Evolutionary conservation across 2,113 vertebrate genomes (phyloP).

Genomic region (Neodontobutis hainanensis): DNA sequence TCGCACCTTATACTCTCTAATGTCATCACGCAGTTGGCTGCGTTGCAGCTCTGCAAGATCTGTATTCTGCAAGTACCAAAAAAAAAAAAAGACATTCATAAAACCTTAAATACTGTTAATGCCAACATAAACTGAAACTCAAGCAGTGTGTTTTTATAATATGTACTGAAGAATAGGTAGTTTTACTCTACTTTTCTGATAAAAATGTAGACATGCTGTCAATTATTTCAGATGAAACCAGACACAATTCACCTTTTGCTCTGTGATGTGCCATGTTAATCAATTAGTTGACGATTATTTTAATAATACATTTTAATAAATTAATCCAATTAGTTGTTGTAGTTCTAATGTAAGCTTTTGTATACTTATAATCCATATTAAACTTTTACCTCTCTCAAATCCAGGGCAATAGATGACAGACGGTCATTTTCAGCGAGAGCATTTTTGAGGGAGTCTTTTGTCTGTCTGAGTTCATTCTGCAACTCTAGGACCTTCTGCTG

Average conservation of each 20-base stretch:
- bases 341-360: neutral
- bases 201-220: too few relatives aligned
- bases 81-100: neutral
- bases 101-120: neutral
- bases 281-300: too few relatives aligned
- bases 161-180: too few relatives aligned
- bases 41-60: constrained; percentile 91
- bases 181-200: too few relatives aligned
- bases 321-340: too few relatives aligned
- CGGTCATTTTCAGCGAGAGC: constrained; percentile 91
- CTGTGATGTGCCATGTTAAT: too few relatives aligned
- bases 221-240: too few relatives aligned
- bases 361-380: neutral
- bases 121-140: too few relatives aligned
- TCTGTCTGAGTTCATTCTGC: constrained; percentile 91
- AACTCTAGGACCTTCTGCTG: constrained; percentile 93
- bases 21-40: constrained; percentile 90
- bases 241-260: too few relatives aligned
- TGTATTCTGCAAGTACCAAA: constrained; percentile 78
- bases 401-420: constrained; percentile 85
- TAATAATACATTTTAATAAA: too few relatives aligned
- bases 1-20: constrained; percentile 95
- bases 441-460: constrained; percentile 85
- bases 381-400: constrained; percentile 88
- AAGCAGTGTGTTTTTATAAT: too few relatives aligned